phyloP scores from a whole-genome alignment of 2,797 vertebrate species.

The Austrolebias charrua region DNA sequence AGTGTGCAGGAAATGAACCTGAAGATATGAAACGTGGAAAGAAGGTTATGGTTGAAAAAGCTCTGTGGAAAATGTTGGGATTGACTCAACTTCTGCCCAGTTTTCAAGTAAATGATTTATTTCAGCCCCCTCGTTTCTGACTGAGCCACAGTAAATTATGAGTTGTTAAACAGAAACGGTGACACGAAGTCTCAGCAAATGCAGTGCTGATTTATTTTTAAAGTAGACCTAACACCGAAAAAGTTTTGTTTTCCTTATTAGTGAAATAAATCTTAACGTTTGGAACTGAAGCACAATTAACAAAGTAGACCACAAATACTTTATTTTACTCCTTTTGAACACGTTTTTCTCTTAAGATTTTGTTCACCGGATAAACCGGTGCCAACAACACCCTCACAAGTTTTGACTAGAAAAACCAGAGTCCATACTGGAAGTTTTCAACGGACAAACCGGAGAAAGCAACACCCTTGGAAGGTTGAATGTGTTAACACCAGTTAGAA shows the following conservation, averaged over 20 bases:
- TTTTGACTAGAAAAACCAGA: too few species aligned
- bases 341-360: too few species aligned
- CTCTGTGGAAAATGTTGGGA: constrained; percentile 46
- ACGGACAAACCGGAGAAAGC: too few species aligned
- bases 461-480: too few species aligned
- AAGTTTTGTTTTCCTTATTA: not conserved
- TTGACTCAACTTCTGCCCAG: constrained; percentile 39
- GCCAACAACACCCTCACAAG: too few species aligned
- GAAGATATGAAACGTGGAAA: constrained; percentile 42
- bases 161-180: constrained; percentile 47
- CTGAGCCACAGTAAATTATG: constrained; percentile 55
- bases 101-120: constrained; percentile 34
- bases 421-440: too few species aligned
- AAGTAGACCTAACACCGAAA: constrained; percentile 2
- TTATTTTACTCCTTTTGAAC: not conserved
- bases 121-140: constrained; percentile 31
- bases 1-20: constrained; percentile 50
- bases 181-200: constrained; percentile 23
- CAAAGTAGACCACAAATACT: not conserved
- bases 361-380: too few species aligned
- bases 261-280: not conserved
- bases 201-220: not conserved
- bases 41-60: constrained; percentile 35
- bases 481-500: too few species aligned
- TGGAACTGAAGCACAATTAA: not conserved